Percentiles rank a stretch among this genome's conserved stretches.
phyloP scores from a whole-genome alignment of 2,888 invertebrate genomes.

The Eupsilia transversa region DNA sequence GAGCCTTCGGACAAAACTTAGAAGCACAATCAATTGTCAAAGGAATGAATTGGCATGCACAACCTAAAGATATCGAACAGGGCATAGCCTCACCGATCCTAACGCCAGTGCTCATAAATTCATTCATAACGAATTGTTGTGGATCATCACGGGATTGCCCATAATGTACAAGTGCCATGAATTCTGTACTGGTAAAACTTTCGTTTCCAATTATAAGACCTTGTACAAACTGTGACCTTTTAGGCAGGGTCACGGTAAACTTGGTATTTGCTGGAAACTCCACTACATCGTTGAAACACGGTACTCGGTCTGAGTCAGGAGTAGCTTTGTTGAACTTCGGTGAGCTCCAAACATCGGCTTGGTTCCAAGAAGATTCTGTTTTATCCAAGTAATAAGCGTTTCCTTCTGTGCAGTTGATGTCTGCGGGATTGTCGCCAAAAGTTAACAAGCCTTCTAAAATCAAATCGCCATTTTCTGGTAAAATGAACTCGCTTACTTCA shows the following conservation, averaged over 20 bases:
- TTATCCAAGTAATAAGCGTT: constrained; percentile 80
- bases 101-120: constrained; percentile 68
- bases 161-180: constrained; percentile 47
- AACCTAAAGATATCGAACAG: constrained; percentile 76
- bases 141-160: constrained; percentile 56
- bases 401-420: constrained; percentile 75
- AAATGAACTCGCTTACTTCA: constrained; percentile 76
- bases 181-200: constrained; percentile 59
- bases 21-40: constrained; percentile 78
- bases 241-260: constrained; percentile 78
- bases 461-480: constrained; percentile 85
- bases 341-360: constrained; percentile 86
- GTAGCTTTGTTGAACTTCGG: constrained; percentile 84
- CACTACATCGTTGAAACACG: constrained; percentile 86
- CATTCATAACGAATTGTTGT: constrained; percentile 76
- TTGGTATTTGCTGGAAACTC: constrained; percentile 78
- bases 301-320: constrained; percentile 87
- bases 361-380: constrained; percentile 78
- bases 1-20: constrained; percentile 80
- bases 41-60: constrained; percentile 79
- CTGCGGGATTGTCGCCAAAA: constrained; percentile 75
- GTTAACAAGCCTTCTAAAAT: constrained; percentile 78
- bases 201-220: constrained; percentile 71
- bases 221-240: constrained; percentile 72
- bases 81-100: constrained; percentile 62